These are phyloP conservation scores for Leptodactylus fallax DNA, from an alignment of 2,797 vertebrate species.

Conservation along the genomic window DNA sequence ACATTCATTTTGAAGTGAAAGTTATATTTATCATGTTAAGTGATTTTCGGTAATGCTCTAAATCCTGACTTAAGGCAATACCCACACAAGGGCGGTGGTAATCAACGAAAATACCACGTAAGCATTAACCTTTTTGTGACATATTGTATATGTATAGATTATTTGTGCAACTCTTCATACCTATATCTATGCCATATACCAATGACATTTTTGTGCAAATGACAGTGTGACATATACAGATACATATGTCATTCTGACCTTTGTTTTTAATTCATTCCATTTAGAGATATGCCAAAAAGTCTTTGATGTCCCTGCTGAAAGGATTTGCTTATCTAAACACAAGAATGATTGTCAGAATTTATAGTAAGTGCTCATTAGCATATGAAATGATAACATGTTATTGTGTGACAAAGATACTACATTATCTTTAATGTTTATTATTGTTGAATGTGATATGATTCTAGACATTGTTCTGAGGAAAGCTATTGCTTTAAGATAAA, in stretches of 20 bases:
- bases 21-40: too few relatives aligned
- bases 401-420: not conserved
- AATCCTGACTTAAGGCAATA: too few relatives aligned
- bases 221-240: slow-evolving; percentile 6
- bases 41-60: too few relatives aligned
- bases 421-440: slow-evolving; percentile 25
- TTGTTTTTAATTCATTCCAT: slow-evolving; percentile 13
- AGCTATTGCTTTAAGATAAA: not conserved
- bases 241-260: slow-evolving; percentile 30
- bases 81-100: too few relatives aligned
- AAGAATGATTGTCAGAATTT: slow-evolving; percentile 24
- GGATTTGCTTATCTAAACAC: slow-evolving; percentile 43
- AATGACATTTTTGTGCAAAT: slow-evolving; percentile 6
- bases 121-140: not conserved
- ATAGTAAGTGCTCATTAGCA: slow-evolving; percentile 19
- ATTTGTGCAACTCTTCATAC: not conserved
- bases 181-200: not conserved
- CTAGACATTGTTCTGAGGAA: not conserved
- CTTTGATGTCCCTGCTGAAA: not conserved
- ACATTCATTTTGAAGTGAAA: too few relatives aligned
- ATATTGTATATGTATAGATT: not conserved
- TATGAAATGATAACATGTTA: not conserved
- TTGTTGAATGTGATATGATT: slow-evolving; percentile 6
- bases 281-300: slow-evolving; percentile 18
- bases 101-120: too few relatives aligned